Evolutionary conservation across 2,113 vertebrate species (phyloP).

Genomic region (Raja brachyura): DNA sequence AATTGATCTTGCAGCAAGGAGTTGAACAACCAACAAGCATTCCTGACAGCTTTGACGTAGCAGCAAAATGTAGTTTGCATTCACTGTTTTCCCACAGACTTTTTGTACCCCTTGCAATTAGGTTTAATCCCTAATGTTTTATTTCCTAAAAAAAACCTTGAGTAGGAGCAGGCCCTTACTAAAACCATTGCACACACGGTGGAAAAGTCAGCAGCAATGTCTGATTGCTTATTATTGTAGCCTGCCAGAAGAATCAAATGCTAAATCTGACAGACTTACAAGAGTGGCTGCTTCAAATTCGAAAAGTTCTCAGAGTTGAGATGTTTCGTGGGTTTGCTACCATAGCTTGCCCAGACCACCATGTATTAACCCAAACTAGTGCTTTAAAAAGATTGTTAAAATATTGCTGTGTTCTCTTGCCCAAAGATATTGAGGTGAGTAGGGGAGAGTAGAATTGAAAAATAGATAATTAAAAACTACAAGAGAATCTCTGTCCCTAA

Average conservation of each 20-base stretch:
- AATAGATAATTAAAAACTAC: not conserved
- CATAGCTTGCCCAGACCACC: not conserved
- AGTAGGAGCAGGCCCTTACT: not conserved
- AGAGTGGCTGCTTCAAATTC: not conserved
- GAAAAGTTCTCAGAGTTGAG: not conserved
- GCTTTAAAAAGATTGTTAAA: not conserved
- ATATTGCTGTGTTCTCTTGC: not conserved
- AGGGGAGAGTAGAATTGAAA: not conserved
- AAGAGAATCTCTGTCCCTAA: not conserved
- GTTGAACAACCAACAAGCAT: not conserved
- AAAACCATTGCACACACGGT: not conserved
- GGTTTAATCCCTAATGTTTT: not conserved
- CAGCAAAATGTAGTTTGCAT: not conserved
- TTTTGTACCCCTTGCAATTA: not conserved
- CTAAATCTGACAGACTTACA: not conserved
- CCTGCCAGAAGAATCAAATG: not conserved
- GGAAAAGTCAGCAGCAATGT: not conserved
- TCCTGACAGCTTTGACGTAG: not conserved
- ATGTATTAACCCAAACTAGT: not conserved
- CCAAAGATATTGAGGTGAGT: not conserved
- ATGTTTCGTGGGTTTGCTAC: not conserved
- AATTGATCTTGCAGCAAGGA: not conserved
- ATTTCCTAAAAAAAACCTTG: not conserved
- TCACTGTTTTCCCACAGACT: not conserved
- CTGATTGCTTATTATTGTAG: not conserved